Evolutionary conservation across 2,113 vertebrate species (phyloP), one percentile per base, ranked within the genome.

Genomic region (Numenius arquata): DNA sequence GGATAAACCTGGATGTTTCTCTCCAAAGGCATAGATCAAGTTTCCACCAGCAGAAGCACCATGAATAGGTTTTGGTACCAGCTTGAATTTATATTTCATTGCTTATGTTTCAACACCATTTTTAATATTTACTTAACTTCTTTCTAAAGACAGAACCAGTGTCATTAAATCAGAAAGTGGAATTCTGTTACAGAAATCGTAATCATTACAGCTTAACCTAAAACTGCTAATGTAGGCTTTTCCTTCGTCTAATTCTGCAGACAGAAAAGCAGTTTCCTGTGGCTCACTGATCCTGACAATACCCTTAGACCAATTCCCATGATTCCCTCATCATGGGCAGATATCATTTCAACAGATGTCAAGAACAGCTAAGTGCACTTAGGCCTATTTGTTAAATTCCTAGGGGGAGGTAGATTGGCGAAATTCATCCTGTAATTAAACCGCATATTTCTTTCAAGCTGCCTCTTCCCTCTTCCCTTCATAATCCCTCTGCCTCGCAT

Each of bases 351-450:
- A 98, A 97, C 98, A 98, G 97, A 98, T 97, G 97, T 97, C 97
- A 98, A 97, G 94, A 97, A 95, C 82, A 97, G 97, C 97, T 96
- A 98, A 98, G 98, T 98, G 98, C 98, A 98, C 98, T 98, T 98
- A 98, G 94, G 95, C 95, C 97, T 98, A 97, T 98, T 98, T 98
- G 98, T 98, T 98, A 98, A 98, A 98, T 96, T 98, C 98, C 98
- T 98, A 30, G 78, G 96, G 96, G 96, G 93, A 92, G 90, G 91
- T 11, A 94, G 96, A 97, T 97, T 93, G 97, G 95, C 6, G 25
- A 97, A 97, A 97, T 97, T 97, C 97, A 98, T 98, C 97, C 98
- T 95, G 96, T 98, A 98, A 98, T 98, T 98, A 98, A 98, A 98
- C 97, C 97, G 68, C 97, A 97, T 97, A 97, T 98, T 98, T 97